Percentiles rank a stretch among this genome's conserved stretches.
Conservation (phyloP, 1,140 invertebrate species). For the Nymphalis io region DNA sequence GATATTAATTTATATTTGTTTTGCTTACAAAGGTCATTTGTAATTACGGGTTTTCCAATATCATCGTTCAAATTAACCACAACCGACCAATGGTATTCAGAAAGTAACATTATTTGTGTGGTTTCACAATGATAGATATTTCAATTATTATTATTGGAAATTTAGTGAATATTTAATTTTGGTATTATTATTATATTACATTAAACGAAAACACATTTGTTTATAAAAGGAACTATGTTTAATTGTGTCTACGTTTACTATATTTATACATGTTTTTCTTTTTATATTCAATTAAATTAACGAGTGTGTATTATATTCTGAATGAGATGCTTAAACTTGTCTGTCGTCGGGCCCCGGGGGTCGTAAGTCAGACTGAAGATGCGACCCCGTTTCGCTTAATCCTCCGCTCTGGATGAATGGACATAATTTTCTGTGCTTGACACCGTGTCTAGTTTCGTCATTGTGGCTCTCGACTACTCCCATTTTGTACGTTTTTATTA, state of each 20-base stretch:
- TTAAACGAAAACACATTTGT: neutral
- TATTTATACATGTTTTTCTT: neutral
- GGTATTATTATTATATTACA: neutral
- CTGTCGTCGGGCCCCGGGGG: constrained; percentile 43
- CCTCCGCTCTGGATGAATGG: constrained; percentile 71
- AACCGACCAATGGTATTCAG: constrained; percentile 7
- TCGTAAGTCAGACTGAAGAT: constrained; percentile 52
- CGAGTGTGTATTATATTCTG: constrained; percentile 26
- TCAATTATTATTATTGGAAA: neutral
- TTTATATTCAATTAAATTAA: constrained; percentile 27
- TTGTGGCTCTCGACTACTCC: constrained; percentile 59
- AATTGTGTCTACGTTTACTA: too few relatives aligned
- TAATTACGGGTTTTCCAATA: constrained; percentile 17
- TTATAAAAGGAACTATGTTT: neutral
- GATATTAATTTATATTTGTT: neutral
- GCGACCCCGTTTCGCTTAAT: constrained; percentile 71
- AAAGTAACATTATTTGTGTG: constrained; percentile 9
- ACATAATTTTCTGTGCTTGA: constrained; percentile 79
- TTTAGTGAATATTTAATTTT: too few relatives aligned
- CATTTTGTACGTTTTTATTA: constrained; percentile 68
- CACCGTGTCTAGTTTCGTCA: constrained; percentile 67
- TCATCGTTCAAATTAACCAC: constrained; percentile 7
- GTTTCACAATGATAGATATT: neutral
- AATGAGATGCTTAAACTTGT: constrained; percentile 55
- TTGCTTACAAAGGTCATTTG: constrained; percentile 8